phyloP scores from a whole-genome alignment of 64 coral and sea anemone genomes.

The Montipora capricornis region DNA sequence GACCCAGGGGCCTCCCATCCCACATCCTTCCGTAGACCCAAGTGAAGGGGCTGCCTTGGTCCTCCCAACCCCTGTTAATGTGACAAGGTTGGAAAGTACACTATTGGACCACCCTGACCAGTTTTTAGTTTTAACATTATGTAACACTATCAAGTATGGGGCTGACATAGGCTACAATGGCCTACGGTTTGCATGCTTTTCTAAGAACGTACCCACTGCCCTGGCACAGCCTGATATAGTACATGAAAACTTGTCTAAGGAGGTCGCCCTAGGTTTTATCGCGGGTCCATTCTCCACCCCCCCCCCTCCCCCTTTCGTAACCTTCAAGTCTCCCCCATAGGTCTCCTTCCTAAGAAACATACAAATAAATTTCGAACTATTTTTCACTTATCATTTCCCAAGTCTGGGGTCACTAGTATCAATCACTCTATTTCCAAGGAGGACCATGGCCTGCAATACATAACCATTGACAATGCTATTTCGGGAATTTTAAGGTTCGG shows the following conservation, averaged over 20 bases:
- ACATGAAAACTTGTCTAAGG: background rate
- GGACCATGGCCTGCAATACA: too few relatives aligned
- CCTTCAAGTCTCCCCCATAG: background rate
- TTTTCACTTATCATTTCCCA: too few relatives aligned
- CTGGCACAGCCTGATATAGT: constrained; percentile 31
- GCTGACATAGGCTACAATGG: background rate
- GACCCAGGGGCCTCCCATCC: too few relatives aligned
- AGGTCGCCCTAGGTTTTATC: background rate
- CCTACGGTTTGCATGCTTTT: background rate
- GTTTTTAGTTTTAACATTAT: too few relatives aligned
- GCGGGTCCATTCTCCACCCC: constrained; percentile 29
- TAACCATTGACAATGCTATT: too few relatives aligned
- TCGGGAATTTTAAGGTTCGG: too few relatives aligned
- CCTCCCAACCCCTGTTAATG: constrained; percentile 40
- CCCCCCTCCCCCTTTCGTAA: background rate
- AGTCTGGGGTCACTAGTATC: too few relatives aligned
- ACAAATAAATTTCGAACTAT: constrained; percentile 15
- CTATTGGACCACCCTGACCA: background rate
- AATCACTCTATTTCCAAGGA: too few relatives aligned
- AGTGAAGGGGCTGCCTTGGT: background rate
- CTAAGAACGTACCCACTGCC: constrained; percentile 39
- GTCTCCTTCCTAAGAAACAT: constrained; percentile 55
- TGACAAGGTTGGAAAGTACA: background rate
- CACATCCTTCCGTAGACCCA: too few relatives aligned
- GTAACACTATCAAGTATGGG: too few relatives aligned